These are phyloP conservation scores for Proterorhinus semilunaris DNA, from an alignment of 2,113 vertebrate genomes.

Conservation along the genomic window DNA sequence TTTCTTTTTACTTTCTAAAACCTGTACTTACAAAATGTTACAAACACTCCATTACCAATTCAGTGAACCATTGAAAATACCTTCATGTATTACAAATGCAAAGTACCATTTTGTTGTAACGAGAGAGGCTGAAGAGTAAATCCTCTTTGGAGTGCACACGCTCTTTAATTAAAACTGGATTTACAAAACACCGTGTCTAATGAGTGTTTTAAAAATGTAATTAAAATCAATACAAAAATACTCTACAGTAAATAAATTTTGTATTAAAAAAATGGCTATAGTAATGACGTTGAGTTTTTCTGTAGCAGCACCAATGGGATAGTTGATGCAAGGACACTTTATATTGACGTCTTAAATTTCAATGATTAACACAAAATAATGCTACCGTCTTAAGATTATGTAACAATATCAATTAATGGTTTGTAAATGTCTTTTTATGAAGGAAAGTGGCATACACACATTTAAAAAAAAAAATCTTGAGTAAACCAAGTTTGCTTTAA, in stretches of 20 bases:
- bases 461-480: conserved; percentile 11
- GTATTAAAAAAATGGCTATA: conserved; percentile 58
- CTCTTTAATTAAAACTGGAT: conserved; percentile 27
- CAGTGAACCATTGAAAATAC: conserved; percentile 30
- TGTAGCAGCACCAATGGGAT: conserved; percentile 58
- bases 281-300: conserved; percentile 29
- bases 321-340: conserved; percentile 72
- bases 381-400: conserved; percentile 24
- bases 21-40: conserved; percentile 37
- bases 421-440: conserved; percentile 10
- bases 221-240: conserved; percentile 71
- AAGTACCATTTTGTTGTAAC: conserved; percentile 32
- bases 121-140: conserved; percentile 25
- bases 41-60: conserved; percentile 32
- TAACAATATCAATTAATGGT: conserved; percentile 17
- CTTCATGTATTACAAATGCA: conserved; percentile 45
- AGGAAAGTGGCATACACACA: conserved; percentile 27
- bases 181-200: conserved; percentile 37
- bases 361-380: conserved; percentile 42
- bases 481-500: conserved; percentile 29
- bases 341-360: conserved; percentile 49
- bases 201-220: conserved; percentile 35
- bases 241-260: conserved; percentile 54
- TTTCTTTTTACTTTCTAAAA: conserved; percentile 6
- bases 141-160: conserved; percentile 39